Base-by-base conservation (phyloP, 1,140 invertebrate genomes). In the Meteorus sp. region DNA sequence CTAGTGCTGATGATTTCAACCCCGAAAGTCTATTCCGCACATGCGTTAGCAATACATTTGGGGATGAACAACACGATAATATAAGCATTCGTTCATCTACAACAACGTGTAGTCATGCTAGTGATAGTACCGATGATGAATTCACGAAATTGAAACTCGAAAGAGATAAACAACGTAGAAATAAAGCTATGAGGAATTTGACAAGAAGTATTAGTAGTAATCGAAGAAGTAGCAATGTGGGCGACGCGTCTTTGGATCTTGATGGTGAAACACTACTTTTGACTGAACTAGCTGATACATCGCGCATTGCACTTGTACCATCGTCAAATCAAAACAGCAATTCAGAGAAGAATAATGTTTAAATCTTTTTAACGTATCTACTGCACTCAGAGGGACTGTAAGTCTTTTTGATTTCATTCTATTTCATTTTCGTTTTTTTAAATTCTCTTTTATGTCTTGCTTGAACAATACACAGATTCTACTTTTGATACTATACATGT, bases 101-200 rank as follows among this genome's bases (percentile, higher is more conserved):
- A 2, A 39, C 44, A 23, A 45, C 41, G 3, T 11, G 19, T 23
- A 43, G 4, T 58, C 33, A 1, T 37, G 52, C 15, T 6, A 65
- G 51, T 4, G 56, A 59, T 1, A 65, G 51, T n/a, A 66, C 55
- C 0, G 70, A 70, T 3, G 83, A 84, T 61, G 83, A 85, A 56
- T 85, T 85, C 33, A 79, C 80, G 1, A 82, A 81, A 62, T 59
- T 85, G 3, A 83, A 82, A 60, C 66, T 62, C 0, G 70, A 80
- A 15, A 73, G 83, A 3, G 77, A 83, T 56, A 81, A 80, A 50
- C 74, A 81, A 58, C 73, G 83, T 22, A 62, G 71, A 2, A 71
- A 82, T 44, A 76, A 74, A 8, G 76, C 77, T 9, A 66, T 81
- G 7, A 73, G 75, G 37, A 83, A 79, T 50, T 44, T 85, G 23